Evolutionary conservation across 2,113 vertebrate genomes (phyloP).

Genomic region (Pica pica): DNA sequence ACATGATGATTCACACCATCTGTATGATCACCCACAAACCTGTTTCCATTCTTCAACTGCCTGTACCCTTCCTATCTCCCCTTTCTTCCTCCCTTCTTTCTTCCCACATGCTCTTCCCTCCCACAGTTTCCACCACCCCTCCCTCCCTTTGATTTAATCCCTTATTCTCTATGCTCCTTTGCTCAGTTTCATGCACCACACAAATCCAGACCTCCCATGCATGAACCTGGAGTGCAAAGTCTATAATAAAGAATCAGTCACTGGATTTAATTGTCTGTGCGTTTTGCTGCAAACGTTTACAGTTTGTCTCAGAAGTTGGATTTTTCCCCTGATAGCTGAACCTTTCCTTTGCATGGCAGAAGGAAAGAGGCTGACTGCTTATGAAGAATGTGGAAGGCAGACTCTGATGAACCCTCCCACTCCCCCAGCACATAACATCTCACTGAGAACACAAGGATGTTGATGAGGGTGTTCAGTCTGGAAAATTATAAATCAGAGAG

Average conservation of each 20-base stretch:
- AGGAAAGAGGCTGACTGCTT: neutral
- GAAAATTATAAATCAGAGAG: neutral
- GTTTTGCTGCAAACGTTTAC: neutral
- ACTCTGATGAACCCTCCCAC: neutral
- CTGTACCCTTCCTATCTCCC: neutral
- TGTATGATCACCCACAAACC: neutral
- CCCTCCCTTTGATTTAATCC: neutral
- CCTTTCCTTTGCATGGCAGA: neutral
- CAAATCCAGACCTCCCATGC: neutral
- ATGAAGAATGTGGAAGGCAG: neutral
- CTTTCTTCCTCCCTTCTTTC: neutral
- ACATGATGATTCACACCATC: neutral
- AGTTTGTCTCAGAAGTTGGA: neutral
- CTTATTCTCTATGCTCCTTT: neutral
- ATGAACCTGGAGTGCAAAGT: neutral
- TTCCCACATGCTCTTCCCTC: neutral
- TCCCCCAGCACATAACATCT: neutral
- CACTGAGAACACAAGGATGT: neutral
- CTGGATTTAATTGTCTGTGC: neutral
- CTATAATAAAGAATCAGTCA: neutral
- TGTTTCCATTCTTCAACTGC: neutral
- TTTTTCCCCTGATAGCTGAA: neutral
- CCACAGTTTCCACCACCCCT: neutral
- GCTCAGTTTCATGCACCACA: neutral
- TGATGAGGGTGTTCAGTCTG: neutral